Conservation (phyloP, 37 sponge, comb jelly and placozoan genomes). For the Cliona cf. orientalis region DNA sequence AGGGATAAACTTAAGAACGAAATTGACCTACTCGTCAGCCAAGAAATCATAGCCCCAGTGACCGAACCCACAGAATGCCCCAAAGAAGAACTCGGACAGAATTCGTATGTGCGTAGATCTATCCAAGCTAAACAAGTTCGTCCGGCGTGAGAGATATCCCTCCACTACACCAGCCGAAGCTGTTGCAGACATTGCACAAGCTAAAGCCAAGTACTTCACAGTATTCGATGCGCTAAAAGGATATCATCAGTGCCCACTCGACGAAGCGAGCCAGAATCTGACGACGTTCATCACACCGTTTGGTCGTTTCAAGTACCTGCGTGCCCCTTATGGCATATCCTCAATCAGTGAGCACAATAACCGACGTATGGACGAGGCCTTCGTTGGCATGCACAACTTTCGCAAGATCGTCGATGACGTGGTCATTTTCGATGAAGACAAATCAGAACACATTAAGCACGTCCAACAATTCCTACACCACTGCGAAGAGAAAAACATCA, state of each 20-base stretch:
- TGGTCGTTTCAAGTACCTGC: slow-evolving; percentile 44
- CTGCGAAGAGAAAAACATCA: slow-evolving; percentile 32
- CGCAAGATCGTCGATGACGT: slow-evolving; percentile 37
- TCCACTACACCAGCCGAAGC: slow-evolving; percentile 36
- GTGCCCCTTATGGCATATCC: slow-evolving; percentile 51
- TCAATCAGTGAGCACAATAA: slow-evolving; percentile 61
- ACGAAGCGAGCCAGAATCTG: slow-evolving; percentile 50
- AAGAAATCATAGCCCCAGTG: slow-evolving; percentile 29
- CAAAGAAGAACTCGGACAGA: slow-evolving; percentile 44
- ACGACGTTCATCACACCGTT: slow-evolving; percentile 68
- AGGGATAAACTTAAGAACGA: slow-evolving; percentile 48
- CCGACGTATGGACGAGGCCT: slow-evolving; percentile 50
- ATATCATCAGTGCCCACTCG: slow-evolving; percentile 61
- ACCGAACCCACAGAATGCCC: slow-evolving; percentile 50
- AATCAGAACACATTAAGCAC: slow-evolving; percentile 17
- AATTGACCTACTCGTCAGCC: slow-evolving; percentile 29
- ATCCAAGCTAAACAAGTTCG: slow-evolving; percentile 31
- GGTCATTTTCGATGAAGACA: slow-evolving; percentile 21
- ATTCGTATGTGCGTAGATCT: slow-evolving; percentile 56
- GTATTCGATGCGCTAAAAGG: slow-evolving; percentile 48
- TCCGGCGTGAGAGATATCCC: slow-evolving; percentile 27
- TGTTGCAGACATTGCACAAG: slow-evolving; percentile 41
- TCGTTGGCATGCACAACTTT: slow-evolving; percentile 18
- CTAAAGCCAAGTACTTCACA: slow-evolving; percentile 45
- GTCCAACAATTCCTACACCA: slow-evolving; percentile 34